Evolutionary conservation across 2,113 vertebrate genomes (phyloP).

Genomic region (Podocnemis expansa): DNA sequence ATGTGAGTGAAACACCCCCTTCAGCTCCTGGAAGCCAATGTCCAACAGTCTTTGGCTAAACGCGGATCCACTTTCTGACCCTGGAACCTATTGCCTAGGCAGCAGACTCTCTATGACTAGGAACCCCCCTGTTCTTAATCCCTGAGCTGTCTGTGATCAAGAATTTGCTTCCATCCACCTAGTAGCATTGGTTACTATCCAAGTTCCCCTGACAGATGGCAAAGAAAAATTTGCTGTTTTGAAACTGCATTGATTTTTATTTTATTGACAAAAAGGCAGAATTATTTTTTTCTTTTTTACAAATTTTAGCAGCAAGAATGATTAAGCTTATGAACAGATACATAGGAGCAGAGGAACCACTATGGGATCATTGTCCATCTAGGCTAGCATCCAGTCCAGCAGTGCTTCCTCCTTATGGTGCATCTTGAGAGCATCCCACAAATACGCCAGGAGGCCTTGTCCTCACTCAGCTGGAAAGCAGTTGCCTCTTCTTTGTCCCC

Average conservation of each 20-base stretch:
- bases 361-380: not conserved
- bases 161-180: not conserved
- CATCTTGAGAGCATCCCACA: not conserved
- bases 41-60: not conserved
- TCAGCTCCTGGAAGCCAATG: not conserved
- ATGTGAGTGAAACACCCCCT: not conserved
- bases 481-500: not conserved
- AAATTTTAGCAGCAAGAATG: constrained; percentile 41
- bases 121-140: not conserved
- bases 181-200: not conserved
- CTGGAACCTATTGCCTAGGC: not conserved
- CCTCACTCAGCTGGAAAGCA: not conserved
- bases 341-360: not conserved
- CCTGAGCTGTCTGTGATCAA: not conserved
- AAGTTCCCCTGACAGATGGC: not conserved
- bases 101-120: not conserved
- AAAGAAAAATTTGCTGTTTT: not conserved
- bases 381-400: not conserved
- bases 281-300: not conserved
- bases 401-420: not conserved
- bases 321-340: constrained; percentile 13
- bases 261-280: constrained; percentile 41
- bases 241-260: not conserved
- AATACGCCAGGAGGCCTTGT: not conserved
- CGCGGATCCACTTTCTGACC: not conserved